phyloP scores from a whole-genome alignment of 92 coral and sea anemone genomes.

The Chrysogorgia sp. region DNA sequence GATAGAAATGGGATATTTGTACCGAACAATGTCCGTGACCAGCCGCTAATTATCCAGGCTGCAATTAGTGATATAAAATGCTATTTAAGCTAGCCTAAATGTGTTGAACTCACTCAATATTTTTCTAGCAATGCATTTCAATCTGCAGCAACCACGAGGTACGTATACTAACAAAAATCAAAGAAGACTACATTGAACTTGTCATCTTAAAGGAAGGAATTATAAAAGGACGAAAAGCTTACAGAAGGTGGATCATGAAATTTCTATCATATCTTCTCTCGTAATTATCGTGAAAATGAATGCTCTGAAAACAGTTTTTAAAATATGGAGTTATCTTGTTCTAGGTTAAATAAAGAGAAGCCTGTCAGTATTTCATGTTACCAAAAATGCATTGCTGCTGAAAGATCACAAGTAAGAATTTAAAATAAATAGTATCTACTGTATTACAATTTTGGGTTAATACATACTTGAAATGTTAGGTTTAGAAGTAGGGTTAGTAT shows the following conservation, averaged over 20 bases:
- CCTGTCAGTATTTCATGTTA: constrained; percentile 71
- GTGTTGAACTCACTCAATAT: not conserved
- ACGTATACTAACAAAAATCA: constrained; percentile 51
- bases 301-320: not conserved
- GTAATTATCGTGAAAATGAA: not conserved
- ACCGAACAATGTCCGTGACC: no score
- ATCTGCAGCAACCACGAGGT: constrained; percentile 36
- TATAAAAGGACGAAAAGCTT: constrained; percentile 69
- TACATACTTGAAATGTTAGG: no score
- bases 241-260: constrained; percentile 62
- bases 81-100: no score
- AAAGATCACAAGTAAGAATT: constrained; percentile 75
- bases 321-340: not conserved
- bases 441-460: no score
- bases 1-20: no score
- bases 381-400: constrained; percentile 65
- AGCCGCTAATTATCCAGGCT: no score
- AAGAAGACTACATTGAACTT: constrained; percentile 76
- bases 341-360: constrained; percentile 57
- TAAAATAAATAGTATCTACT: no score
- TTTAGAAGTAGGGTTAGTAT: no score
- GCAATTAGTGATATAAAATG: no score
- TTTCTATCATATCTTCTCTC: not conserved
- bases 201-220: constrained; percentile 68
- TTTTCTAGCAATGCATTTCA: constrained; percentile 6